These are phyloP conservation scores for Drosophila rhopaloa DNA, from an alignment of 1,140 invertebrate species.

Conservation along the genomic window DNA sequence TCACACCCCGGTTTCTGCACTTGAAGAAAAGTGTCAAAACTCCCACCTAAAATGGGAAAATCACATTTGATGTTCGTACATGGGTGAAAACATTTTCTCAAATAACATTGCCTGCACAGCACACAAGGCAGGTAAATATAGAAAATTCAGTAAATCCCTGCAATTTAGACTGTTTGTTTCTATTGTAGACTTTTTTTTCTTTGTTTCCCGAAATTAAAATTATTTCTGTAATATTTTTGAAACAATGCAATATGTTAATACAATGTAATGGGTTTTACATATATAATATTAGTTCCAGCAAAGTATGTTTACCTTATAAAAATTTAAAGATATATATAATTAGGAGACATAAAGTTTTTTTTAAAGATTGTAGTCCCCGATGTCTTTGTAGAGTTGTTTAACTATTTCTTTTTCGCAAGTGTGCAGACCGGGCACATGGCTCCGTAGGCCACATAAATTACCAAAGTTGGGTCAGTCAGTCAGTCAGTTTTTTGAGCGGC, in stretches of 20 bases:
- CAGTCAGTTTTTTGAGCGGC: constrained; percentile 56
- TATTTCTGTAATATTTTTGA: neutral
- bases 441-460: constrained; percentile 71
- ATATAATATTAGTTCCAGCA: too few relatives aligned
- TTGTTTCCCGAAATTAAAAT: neutral
- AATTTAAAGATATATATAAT: too few relatives aligned
- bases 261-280: neutral
- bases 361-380: too few relatives aligned
- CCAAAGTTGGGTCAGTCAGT: constrained; percentile 68
- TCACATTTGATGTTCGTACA: constrained; percentile 10
- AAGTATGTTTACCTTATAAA: too few relatives aligned
- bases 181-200: neutral
- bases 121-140: neutral
- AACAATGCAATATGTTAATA: constrained; percentile 3
- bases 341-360: neutral
- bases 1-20: constrained; percentile 49
- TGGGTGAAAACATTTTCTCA: neutral
- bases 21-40: constrained; percentile 32
- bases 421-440: constrained; percentile 8
- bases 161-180: neutral
- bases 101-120: neutral
- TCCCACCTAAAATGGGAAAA: constrained; percentile 19
- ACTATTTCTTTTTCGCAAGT: neutral
- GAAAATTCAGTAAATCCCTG: neutral
- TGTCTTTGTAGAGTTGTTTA: neutral